These are phyloP conservation scores for Anolis carolinensis DNA, from an alignment of 2,113 vertebrate species.

Conservation along the genomic window DNA sequence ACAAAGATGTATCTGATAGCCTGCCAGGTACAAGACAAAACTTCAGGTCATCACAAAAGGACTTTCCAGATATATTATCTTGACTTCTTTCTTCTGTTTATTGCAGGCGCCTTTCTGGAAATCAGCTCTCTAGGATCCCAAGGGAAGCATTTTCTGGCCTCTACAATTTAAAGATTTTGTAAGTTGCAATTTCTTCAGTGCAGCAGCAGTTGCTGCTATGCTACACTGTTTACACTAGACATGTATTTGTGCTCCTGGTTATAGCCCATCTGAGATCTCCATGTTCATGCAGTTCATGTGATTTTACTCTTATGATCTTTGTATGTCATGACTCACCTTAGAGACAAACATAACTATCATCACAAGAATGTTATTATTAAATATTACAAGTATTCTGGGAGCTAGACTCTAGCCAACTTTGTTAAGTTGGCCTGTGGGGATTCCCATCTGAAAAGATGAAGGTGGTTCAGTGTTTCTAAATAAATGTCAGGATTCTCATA, in stretches of 20 bases:
- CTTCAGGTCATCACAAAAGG: neutral
- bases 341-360: neutral
- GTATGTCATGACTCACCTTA: neutral
- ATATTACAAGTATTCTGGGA: neutral
- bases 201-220: neutral
- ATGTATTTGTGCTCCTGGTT: neutral
- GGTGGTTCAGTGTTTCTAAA: neutral
- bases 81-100: slow-evolving; percentile 39
- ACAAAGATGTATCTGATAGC: neutral
- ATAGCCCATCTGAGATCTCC: neutral
- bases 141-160: slow-evolving; percentile 87
- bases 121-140: slow-evolving; percentile 90
- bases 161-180: slow-evolving; percentile 93
- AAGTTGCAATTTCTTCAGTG: slow-evolving; percentile 69
- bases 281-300: neutral
- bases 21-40: neutral
- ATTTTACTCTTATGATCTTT: neutral
- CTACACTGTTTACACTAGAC: neutral
- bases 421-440: neutral
- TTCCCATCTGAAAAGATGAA: neutral
- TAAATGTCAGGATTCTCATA: neutral
- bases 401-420: neutral
- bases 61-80: neutral
- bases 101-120: slow-evolving; percentile 91
- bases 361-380: neutral